Evolutionary conservation across 2,797 vertebrate genomes (phyloP).

Genomic region (Thamnophis elegans): DNA sequence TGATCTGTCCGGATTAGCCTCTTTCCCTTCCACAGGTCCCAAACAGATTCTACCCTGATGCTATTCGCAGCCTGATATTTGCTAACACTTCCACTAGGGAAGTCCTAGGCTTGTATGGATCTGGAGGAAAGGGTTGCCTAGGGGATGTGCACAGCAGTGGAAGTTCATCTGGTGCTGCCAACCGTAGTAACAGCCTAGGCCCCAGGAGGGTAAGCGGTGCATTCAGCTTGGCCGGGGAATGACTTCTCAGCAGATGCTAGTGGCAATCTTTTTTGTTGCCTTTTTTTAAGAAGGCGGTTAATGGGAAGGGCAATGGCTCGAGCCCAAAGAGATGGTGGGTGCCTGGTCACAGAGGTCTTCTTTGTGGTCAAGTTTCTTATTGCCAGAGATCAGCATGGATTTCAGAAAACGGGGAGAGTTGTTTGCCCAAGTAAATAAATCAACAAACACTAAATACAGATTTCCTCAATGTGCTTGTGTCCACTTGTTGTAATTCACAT

Average conservation of each 20-base stretch:
- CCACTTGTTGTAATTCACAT: not conserved
- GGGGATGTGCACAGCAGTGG: conserved; percentile 16
- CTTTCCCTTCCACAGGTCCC: not conserved
- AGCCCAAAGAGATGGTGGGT: not conserved
- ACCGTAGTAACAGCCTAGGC: not conserved
- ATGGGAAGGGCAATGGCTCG: not conserved
- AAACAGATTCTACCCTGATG: not conserved
- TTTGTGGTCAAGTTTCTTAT: not conserved
- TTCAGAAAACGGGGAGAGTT: not conserved
- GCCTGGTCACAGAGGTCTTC: not conserved
- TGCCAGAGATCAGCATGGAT: not conserved
- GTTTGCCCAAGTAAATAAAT: not conserved
- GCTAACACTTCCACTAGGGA: not conserved
- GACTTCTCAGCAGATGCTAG: not conserved
- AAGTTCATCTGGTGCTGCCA: conserved; percentile 3
- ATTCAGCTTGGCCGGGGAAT: not conserved
- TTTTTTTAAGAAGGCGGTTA: not conserved
- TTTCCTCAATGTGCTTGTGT: not conserved
- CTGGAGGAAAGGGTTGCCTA: conserved; percentile 2
- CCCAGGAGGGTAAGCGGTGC: not conserved
- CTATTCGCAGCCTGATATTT: not conserved
- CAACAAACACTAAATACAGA: not conserved
- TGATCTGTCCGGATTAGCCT: not conserved
- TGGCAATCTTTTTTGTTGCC: not conserved
- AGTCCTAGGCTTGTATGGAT: not conserved